Percentiles rank a stretch among this genome's conserved stretches.
These are phyloP conservation scores for Chrysolina oricalcia DNA, from an alignment of 2,888 invertebrate species.

Conservation along the genomic window DNA sequence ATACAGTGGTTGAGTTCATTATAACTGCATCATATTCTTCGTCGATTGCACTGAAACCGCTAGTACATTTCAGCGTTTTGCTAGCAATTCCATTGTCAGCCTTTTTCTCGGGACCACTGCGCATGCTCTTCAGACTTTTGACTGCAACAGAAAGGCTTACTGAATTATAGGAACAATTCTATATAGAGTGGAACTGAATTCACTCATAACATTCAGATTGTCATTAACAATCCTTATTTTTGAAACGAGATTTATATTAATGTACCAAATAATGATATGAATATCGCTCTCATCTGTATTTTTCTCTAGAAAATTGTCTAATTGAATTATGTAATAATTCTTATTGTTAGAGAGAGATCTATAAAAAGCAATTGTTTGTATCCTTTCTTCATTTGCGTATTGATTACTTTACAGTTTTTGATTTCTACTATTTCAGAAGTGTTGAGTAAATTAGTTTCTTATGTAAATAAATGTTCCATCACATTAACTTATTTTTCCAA, in stretches of 20 bases:
- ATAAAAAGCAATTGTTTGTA: constrained; percentile 22
- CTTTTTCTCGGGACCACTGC: too few relatives aligned
- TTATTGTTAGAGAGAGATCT: constrained; percentile 20
- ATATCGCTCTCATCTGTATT: constrained; percentile 3
- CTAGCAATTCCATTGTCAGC: too few relatives aligned
- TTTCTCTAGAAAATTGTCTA: constrained; percentile 22
- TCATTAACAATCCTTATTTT: constrained; percentile 19
- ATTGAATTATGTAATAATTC: constrained; percentile 7
- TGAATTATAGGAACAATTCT: too few relatives aligned
- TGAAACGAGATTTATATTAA: constrained; percentile 20
- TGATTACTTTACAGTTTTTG: constrained; percentile 21
- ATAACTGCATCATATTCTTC: too few relatives aligned
- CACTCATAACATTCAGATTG: constrained; percentile 10
- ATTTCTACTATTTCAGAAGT: constrained; percentile 21
- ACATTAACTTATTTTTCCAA: constrained; percentile 28
- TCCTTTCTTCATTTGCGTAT: constrained; percentile 14
- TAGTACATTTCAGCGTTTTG: too few relatives aligned
- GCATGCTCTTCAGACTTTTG: too few relatives aligned
- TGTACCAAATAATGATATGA: constrained; percentile 16
- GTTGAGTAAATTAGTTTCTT: background rate
- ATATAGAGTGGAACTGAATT: constrained; percentile 14
- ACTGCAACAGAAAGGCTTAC: too few relatives aligned
- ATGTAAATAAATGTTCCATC: constrained; percentile 21
- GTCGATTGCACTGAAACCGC: too few relatives aligned
- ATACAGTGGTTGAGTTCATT: too few relatives aligned